phyloP scores from a whole-genome alignment of 2,888 invertebrate genomes.

The Elmis aenea region DNA sequence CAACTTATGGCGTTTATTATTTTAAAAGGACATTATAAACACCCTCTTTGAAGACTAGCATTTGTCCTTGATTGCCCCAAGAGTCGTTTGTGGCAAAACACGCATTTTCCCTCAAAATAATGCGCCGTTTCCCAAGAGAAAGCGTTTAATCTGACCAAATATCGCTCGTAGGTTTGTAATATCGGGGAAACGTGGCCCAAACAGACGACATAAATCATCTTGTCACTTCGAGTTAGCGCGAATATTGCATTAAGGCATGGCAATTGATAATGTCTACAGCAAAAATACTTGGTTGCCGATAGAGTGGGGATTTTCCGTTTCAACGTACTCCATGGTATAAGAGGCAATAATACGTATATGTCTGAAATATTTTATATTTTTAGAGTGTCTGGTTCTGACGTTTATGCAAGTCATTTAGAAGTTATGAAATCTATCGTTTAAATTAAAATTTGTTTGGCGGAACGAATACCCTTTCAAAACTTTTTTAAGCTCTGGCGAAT shows the following conservation, averaged over 20 bases:
- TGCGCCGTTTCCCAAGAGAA: constrained; percentile 16
- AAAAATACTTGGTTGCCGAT: constrained; percentile 11
- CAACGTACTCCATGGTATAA: too few relatives aligned
- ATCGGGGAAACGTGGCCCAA: constrained; percentile 27
- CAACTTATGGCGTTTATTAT: too few relatives aligned
- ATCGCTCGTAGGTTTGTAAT: constrained; percentile 25
- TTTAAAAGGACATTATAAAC: constrained; percentile 14
- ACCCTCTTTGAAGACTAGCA: constrained; percentile 11
- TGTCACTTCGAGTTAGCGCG: constrained; percentile 29
- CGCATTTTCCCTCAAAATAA: constrained; percentile 21
- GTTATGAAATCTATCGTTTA: constrained; percentile 4
- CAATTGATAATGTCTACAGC: constrained; percentile 29
- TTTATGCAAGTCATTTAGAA: constrained; percentile 7
- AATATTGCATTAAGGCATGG: constrained; percentile 29
- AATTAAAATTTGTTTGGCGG: constrained; percentile 8
- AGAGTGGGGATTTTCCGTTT: constrained; percentile 9
- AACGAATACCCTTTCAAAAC: too few relatives aligned
- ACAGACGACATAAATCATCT: constrained; percentile 33
- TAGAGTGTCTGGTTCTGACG: constrained; percentile 8
- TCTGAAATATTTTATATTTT: constrained; percentile 11
- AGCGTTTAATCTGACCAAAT: constrained; percentile 27
- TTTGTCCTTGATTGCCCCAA: constrained; percentile 14
- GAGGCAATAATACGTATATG: constrained; percentile 11
- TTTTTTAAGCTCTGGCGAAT: too few relatives aligned
- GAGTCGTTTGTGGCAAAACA: constrained; percentile 20